Conservation (phyloP, 2,888 invertebrate genomes). For the Eupithecia dodoneata region DNA sequence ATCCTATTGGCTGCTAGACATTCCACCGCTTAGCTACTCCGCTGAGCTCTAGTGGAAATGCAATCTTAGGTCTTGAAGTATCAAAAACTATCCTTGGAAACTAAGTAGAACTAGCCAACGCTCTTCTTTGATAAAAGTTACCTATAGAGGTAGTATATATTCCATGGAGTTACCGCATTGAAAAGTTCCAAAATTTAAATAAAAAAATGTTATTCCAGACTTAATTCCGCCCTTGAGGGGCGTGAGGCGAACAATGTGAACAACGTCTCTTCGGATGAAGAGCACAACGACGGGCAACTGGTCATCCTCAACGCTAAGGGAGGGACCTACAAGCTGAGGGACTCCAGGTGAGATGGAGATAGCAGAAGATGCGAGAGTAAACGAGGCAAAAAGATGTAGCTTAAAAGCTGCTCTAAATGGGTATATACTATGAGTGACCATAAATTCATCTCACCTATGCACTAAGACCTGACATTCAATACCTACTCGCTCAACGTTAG, state of each 20-base stretch:
- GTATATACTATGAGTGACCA: background rate
- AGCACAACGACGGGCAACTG: constrained; percentile 69
- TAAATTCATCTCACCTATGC: too few relatives aligned
- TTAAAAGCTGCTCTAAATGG: background rate
- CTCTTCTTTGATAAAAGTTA: background rate
- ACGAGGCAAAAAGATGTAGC: background rate
- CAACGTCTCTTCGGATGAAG: constrained; percentile 78
- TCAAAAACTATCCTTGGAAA: background rate
- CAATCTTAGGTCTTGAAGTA: background rate
- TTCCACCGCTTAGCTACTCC: background rate
- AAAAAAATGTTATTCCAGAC: constrained; percentile 55
- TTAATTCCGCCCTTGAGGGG: constrained; percentile 78
- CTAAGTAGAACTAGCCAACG: background rate
- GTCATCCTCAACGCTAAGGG: constrained; percentile 82
- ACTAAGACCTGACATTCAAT: too few relatives aligned
- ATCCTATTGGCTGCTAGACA: background rate
- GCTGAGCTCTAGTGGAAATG: background rate
- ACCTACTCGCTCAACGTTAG: too few relatives aligned
- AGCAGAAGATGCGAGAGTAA: background rate
- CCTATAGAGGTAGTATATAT: too few relatives aligned
- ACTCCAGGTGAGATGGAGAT: constrained; percentile 85
- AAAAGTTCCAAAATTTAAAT: background rate
- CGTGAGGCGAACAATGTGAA: constrained; percentile 82
- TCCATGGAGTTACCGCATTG: background rate
- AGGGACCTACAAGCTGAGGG: constrained; percentile 88